phyloP scores from a whole-genome alignment of 1,140 invertebrate species.

The Hestina assimilis region DNA sequence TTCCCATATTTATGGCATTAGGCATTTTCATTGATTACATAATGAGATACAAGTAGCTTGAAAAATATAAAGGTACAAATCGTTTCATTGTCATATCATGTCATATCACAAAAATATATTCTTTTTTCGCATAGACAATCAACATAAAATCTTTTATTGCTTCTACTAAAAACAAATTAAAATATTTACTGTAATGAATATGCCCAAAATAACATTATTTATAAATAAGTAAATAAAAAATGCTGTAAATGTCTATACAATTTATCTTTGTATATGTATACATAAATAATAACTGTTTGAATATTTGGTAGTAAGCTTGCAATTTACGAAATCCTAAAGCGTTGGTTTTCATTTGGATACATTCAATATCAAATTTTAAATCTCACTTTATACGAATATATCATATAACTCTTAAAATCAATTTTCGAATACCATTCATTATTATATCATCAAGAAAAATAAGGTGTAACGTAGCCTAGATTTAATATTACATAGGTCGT shows the following conservation, averaged over 20 bases:
- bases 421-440: too few species aligned
- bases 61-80: constrained; percentile 56
- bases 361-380: too few species aligned
- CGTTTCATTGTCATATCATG: constrained; percentile 65
- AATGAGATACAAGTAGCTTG: background rate
- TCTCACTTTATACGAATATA: too few species aligned
- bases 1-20: constrained; percentile 8
- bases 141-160: constrained; percentile 7
- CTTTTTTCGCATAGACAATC: constrained; percentile 9
- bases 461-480: constrained; percentile 34
- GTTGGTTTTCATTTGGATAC: too few species aligned
- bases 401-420: too few species aligned
- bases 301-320: background rate
- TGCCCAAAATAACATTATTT: background rate
- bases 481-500: constrained; percentile 37
- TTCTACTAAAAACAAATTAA: constrained; percentile 19
- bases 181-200: constrained; percentile 18
- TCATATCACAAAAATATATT: constrained; percentile 56
- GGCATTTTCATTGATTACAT: constrained; percentile 5
- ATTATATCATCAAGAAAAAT: background rate
- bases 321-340: too few species aligned
- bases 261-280: background rate
- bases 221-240: constrained; percentile 11
- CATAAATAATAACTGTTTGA: background rate
- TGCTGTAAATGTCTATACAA: constrained; percentile 28